These are phyloP conservation scores for Crossaster papposus DNA, from an alignment of 53 echinoderm and acorn worm genomes.

Conservation along the genomic window DNA sequence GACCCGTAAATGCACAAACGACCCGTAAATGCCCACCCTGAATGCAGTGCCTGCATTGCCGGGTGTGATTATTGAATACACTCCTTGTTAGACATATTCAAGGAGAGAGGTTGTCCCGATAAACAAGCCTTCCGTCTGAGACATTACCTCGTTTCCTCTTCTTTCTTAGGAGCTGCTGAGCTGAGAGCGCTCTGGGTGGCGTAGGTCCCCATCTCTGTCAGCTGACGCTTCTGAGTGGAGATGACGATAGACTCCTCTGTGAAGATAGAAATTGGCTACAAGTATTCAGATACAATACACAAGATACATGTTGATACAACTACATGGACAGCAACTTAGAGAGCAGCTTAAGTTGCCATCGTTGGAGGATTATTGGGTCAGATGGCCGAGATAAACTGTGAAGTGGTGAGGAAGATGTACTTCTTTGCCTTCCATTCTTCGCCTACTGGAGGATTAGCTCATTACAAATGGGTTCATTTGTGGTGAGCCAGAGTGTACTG, in stretches of 20 bases:
- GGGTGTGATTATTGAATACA: neutral
- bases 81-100: neutral
- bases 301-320: neutral
- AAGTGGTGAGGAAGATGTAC: too few relatives aligned
- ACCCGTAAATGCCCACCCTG: too few relatives aligned
- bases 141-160: slow-evolving; percentile 74
- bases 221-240: slow-evolving; percentile 78
- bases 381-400: too few relatives aligned
- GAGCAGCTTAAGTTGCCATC: too few relatives aligned
- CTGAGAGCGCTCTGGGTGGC: slow-evolving; percentile 98
- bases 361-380: too few relatives aligned
- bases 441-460: too few relatives aligned
- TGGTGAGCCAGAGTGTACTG: too few relatives aligned
- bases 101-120: neutral
- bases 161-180: slow-evolving; percentile 71
- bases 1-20: too few relatives aligned
- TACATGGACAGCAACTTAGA: neutral
- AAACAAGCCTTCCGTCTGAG: neutral
- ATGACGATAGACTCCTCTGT: slow-evolving; percentile 28
- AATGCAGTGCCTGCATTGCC: neutral
- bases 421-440: too few relatives aligned
- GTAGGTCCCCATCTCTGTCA: slow-evolving; percentile 99
- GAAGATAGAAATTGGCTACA: neutral
- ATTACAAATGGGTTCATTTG: too few relatives aligned
- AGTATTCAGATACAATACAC: neutral